Evolutionary conservation across 2,888 invertebrate species (phyloP), one percentile per base, ranked within the genome.

Genomic region (Drosophila conformis): DNA sequence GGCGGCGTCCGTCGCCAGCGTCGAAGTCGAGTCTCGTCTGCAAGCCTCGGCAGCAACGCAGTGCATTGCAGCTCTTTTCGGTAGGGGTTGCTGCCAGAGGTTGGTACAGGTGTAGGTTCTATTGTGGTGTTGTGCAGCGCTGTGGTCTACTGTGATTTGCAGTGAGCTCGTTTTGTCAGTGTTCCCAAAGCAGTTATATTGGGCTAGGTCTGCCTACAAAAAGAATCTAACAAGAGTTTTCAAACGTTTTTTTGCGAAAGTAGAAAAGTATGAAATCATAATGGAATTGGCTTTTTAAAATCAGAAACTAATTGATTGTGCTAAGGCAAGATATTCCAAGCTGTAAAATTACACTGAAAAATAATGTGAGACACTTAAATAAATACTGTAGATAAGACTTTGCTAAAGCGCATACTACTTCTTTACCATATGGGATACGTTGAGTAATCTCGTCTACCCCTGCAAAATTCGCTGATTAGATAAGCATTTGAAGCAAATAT

Each of bases 1-100:
- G 72, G 71, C 72, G 74, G 68, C 69, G 70, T 54, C 76, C 59
- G 68, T 71, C 64, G 72, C 52, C 69, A 76, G 61, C 51, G n/a
- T 63, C 35, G 60, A 42, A 60, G 49, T 54, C 57, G 52, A 59
- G 61, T 21, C 35, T 18, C 71, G 56, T 60, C 73, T 73, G 77
- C 71, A 73, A 59, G 27, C n/a, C 38, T 38, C 36, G 42, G 56
- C 65, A 25, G 46, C 46, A 25, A 8, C 53, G 51, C 71, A 63
- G 52, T 59, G 64, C 72, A 58, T 59, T 48, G 25, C 35, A 25
- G 49, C 57, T 57, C 42, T 57, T 31, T 57, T 46, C 40, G 57
- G 42, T 25, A 52, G 71, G 62, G 69, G 62, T 69, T 58, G 54
- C 40, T 65, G 38, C 60, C 42, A 48, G 61, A 29, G 58, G 18